A percentile compares a stretch with the other conserved stretches of the same genome.
phyloP scores from a whole-genome alignment of 1,140 invertebrate species.

The Drosophila guanche region DNA sequence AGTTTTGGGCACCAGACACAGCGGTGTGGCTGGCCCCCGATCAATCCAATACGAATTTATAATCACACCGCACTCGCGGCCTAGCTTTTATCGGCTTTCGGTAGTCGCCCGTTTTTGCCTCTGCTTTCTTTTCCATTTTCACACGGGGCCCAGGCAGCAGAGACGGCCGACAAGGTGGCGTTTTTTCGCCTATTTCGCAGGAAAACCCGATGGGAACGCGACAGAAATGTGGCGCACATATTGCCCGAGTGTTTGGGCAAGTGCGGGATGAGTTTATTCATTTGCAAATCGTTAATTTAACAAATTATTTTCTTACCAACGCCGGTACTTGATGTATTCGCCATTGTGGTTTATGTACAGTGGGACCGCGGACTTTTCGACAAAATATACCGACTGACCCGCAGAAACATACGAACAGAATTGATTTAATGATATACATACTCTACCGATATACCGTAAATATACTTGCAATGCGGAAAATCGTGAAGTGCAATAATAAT shows the following conservation, averaged over 20 bases:
- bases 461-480: too few species aligned
- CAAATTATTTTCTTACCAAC: constrained; percentile 82
- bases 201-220: constrained; percentile 13
- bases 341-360: constrained; percentile 80
- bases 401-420: too few species aligned
- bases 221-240: constrained; percentile 17
- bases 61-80: constrained; percentile 19
- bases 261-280: constrained; percentile 33
- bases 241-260: constrained; percentile 12
- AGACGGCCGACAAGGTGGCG: constrained; percentile 43
- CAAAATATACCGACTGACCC: neutral
- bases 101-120: constrained; percentile 44
- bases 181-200: constrained; percentile 9
- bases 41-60: constrained; percentile 18
- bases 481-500: too few species aligned
- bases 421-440: too few species aligned
- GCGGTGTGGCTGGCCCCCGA: constrained; percentile 34
- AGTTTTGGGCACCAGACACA: constrained; percentile 9
- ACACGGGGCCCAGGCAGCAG: constrained; percentile 50
- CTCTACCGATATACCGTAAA: too few species aligned
- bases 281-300: constrained; percentile 66
- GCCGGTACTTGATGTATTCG: constrained; percentile 83
- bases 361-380: constrained; percentile 3
- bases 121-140: constrained; percentile 59
- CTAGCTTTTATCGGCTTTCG: constrained; percentile 67